phyloP scores from a whole-genome alignment of 2,888 invertebrate species.

The Cryptus armator region DNA sequence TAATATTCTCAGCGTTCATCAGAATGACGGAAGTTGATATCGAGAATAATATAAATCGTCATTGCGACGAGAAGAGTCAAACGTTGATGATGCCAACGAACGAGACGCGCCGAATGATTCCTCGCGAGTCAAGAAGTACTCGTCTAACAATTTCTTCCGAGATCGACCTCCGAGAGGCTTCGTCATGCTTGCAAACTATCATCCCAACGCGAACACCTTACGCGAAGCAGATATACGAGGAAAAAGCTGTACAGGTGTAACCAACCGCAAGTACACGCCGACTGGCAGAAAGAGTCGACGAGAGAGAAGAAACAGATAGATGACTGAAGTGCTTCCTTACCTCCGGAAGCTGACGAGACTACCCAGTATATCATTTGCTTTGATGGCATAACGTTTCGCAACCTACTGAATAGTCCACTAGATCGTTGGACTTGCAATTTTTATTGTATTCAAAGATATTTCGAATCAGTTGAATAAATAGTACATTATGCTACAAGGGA shows the following conservation, averaged over 20 bases:
- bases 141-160: conserved; percentile 76
- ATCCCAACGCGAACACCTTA: conserved; percentile 58
- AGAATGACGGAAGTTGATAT: too few relatives aligned
- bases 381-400: neutral
- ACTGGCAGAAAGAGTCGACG: conserved; percentile 2
- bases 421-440: neutral
- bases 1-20: neutral
- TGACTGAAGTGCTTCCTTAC: conserved; percentile 1
- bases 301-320: conserved; percentile 5
- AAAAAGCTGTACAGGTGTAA: neutral
- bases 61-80: neutral
- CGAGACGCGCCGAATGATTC: conserved; percentile 7
- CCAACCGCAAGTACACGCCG: neutral
- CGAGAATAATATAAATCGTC: too few relatives aligned
- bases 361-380: neutral
- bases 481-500: too few relatives aligned
- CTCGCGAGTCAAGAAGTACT: conserved; percentile 73
- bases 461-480: too few relatives aligned
- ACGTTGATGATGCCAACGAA: neutral
- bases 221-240: conserved; percentile 7
- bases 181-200: conserved; percentile 82
- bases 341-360: conserved; percentile 6
- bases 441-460: too few relatives aligned
- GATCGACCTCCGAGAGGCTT: conserved; percentile 76
- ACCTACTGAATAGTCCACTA: neutral